These are phyloP conservation scores for Megalopta genalis DNA, from an alignment of 1,140 invertebrate species.

Conservation along the genomic window DNA sequence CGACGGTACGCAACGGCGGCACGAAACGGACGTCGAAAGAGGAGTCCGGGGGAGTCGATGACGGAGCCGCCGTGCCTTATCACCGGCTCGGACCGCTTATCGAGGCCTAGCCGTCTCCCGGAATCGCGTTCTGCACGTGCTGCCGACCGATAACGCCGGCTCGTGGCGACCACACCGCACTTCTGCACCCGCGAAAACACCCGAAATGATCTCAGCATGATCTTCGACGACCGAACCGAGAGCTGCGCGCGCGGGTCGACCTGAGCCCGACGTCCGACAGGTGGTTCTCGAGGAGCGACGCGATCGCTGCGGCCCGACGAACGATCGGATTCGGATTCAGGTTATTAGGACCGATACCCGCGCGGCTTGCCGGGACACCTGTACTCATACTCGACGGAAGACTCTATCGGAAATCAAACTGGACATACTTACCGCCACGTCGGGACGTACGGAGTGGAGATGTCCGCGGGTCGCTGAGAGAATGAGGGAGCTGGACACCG, in stretches of 20 bases:
- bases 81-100: constrained; percentile 44
- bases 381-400: not conserved
- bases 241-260: constrained; percentile 6
- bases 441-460: constrained; percentile 77
- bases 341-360: not conserved
- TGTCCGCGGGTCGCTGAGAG: constrained; percentile 79
- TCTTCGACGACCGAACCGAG: not conserved
- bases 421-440: constrained; percentile 76
- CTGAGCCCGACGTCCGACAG: constrained; percentile 45
- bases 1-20: too few species aligned
- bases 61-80: constrained; percentile 67
- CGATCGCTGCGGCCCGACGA: not conserved
- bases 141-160: constrained; percentile 42
- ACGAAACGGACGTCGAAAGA: not conserved
- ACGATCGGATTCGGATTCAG: constrained; percentile 7
- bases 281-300: constrained; percentile 15
- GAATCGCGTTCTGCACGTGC: constrained; percentile 55
- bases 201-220: not conserved
- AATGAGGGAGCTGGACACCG: constrained; percentile 91
- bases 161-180: not conserved
- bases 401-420: constrained; percentile 62
- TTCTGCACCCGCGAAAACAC: not conserved
- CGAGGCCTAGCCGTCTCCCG: constrained; percentile 39
- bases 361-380: not conserved
- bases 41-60: constrained; percentile 45